Evolutionary conservation across 2,888 invertebrate genomes (phyloP), one percentile per base, ranked within the genome.

Genomic region (Hydrotaea diabolus): DNA sequence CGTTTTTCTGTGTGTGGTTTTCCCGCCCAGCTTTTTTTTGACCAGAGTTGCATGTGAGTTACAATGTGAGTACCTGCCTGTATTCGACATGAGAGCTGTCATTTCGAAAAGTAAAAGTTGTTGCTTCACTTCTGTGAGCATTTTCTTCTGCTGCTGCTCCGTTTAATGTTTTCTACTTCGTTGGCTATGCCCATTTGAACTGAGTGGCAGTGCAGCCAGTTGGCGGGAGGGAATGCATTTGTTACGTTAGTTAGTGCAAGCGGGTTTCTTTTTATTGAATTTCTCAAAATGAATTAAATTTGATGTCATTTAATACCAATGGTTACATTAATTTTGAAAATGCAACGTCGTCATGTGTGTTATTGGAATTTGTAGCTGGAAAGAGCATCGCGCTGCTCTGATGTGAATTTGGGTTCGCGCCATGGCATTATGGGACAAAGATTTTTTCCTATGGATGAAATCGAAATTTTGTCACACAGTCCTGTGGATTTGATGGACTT

Each of bases 41-140:
- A 36, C 19, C 17, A 17, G 31, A 36, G 31, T 36, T 17, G 39
- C 39, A 31, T 19, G 53, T 53, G 9, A 39, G 72, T 57, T 46
- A 62, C 66, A 49, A n/a, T 2, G 49, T 39, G 36, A 19, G 31
- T 13, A 46, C 21, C 21, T 57, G n/a, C 31, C 69, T 23, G 49
- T 43, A 3, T 43, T 9, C 43, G n/a, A 49, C 49, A 15, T 49
- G 3, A 49, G 49, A 49, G 8, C 49, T 49, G 49, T 49, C 49
- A 49, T 49, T 49, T n/a, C 7, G 13, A 71, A 83, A 83, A 83
- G 83, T 83, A 83, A 83, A 83, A 83, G 83, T 83, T 83, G 77
- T 75, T 80, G 62, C 55, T 53, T 46, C 23, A 15, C 15, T 17
- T n/a, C 71, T 72, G 75, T 75, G 55, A 69, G 53, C 53, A 26